Evolutionary conservation across 2,888 invertebrate species (phyloP).

Genomic region (Callimorpha dominula): DNA sequence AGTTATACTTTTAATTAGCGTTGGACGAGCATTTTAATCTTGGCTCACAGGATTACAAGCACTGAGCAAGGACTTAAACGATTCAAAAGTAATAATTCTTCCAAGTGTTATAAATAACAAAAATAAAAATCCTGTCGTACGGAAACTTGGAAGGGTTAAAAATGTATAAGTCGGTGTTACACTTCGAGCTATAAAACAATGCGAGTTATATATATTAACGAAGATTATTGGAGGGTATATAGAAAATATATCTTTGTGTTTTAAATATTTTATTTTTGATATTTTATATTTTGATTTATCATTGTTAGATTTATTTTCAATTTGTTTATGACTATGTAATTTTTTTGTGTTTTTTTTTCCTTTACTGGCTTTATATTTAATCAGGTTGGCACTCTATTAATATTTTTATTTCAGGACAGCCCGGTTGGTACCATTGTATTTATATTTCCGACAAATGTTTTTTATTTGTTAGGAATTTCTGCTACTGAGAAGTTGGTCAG

Average conservation of each 20-base stretch:
- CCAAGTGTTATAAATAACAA: slow-evolving; percentile 83
- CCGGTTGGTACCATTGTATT: no score
- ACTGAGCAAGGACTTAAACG: slow-evolving; percentile 85
- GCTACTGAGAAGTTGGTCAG: no score
- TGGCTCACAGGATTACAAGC: slow-evolving; percentile 78
- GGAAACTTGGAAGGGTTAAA: slow-evolving; percentile 62
- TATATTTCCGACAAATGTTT: no score
- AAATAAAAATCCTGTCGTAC: slow-evolving; percentile 72
- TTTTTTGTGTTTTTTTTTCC: not conserved
- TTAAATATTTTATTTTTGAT: not conserved
- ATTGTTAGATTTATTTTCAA: not conserved
- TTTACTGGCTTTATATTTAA: not conserved
- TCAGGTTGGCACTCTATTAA: no score
- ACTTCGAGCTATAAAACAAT: slow-evolving; percentile 47
- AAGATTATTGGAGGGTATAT: not conserved
- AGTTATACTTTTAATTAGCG: slow-evolving; percentile 84
- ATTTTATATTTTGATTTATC: not conserved
- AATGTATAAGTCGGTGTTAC: slow-evolving; percentile 46
- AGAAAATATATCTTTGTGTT: not conserved
- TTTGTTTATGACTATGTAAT: not conserved
- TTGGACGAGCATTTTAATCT: slow-evolving; percentile 80
- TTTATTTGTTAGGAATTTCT: no score
- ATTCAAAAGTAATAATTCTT: slow-evolving; percentile 86
- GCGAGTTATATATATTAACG: not conserved
- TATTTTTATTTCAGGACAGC: no score